Evolutionary conservation across 2,797 vertebrate genomes (phyloP), one percentile per base, ranked within the genome.

Genomic region (Sandelia bainsii): DNA sequence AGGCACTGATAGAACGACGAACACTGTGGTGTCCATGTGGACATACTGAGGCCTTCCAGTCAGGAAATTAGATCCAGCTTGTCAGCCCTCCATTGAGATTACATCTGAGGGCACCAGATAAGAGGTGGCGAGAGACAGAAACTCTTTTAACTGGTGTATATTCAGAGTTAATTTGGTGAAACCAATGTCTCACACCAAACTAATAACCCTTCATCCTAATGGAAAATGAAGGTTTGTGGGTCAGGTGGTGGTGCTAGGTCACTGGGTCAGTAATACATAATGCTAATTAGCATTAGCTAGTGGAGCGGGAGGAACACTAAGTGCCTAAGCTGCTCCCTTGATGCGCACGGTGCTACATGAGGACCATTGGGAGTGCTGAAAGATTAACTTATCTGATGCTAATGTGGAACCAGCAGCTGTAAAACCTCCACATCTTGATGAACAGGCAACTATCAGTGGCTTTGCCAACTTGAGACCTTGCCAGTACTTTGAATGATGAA

Each of bases 61-160:
- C 75, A 82, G 82, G 82, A 81, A 82, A 89, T 84, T 71, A 84
- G 67, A 69, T 75, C 56, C 58, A 54, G 45, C 75, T 56, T 80
- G 82, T 79, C 68, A 82, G 72, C 60, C 54, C 66, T 70, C 72
- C 59, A 48, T 62, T 3, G 46, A 86, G 88, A 85, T 81, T 81
- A 78, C 64, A 83, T 87, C 82, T 77, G 53, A 80, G 53, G 62
- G 77, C 52, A 34, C 27, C 50, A 63, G 79, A 73, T 69, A 86
- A 78, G 69, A 83, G 54, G 48, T 16, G 16, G 22, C 22, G 52
- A 63, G 16, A 29, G 74, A 75, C 56, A 14, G 42, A 62, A 45
- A 60, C 62, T 42, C 34, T 57, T 16, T 65, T 53, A 76, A 70
- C 51, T 44, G 25, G 22, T 51, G 66, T 23, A 14, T 62, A 53